A percentile compares a stretch with the other conserved stretches of the same genome.
phyloP scores from a whole-genome alignment of 2,797 vertebrate species.

The Natrix natrix region DNA sequence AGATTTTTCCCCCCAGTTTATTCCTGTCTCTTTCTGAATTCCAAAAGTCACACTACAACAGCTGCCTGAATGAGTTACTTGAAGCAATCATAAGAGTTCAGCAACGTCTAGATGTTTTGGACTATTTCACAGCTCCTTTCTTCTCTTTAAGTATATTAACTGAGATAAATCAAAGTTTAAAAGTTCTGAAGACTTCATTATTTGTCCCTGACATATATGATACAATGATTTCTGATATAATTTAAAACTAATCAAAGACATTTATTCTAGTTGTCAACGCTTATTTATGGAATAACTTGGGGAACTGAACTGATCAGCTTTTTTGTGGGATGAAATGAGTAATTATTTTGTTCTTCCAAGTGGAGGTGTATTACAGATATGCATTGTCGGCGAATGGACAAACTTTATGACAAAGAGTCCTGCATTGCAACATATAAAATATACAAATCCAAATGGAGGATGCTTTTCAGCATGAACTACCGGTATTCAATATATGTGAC shows the following conservation, averaged over 20 bases:
- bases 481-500: not conserved
- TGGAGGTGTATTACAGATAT: not conserved
- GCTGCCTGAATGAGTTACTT: not conserved
- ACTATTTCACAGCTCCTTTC: not conserved
- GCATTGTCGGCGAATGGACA: not conserved
- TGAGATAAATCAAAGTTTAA: not conserved
- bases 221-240: not conserved
- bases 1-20: not conserved
- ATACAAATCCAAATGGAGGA: not conserved
- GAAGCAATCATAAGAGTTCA: not conserved
- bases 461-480: not conserved
- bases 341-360: constrained; percentile 12
- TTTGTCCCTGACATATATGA: not conserved
- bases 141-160: not conserved
- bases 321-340: not conserved
- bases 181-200: not conserved
- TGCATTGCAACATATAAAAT: not conserved
- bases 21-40: not conserved
- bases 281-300: not conserved
- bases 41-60: not conserved
- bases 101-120: not conserved
- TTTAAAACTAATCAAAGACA: not conserved
- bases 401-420: not conserved
- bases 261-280: not conserved
- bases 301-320: not conserved